phyloP scores from a whole-genome alignment of 1,140 invertebrate species.

The Sesamia nonagrioides region DNA sequence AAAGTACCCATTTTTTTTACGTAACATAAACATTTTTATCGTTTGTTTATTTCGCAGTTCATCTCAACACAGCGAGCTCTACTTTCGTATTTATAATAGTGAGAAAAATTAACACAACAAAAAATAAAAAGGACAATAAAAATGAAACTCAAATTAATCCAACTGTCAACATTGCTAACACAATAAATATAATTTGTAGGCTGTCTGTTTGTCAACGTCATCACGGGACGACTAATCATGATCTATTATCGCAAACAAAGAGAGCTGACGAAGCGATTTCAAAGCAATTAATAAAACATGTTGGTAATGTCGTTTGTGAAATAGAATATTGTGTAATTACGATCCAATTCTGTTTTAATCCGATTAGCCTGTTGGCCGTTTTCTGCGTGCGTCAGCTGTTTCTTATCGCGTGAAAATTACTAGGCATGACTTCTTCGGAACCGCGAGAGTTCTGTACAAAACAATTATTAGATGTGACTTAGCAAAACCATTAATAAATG shows the following conservation, averaged over 20 bases:
- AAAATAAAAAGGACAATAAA: not conserved
- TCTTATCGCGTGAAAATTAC: constrained; percentile 12
- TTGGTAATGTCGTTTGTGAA: constrained; percentile 33
- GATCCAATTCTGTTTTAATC: constrained; percentile 23
- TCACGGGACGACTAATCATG: constrained; percentile 42
- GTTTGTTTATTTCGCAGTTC: not conserved
- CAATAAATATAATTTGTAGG: constrained; percentile 48
- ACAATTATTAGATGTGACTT: not conserved
- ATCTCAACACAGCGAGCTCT: not conserved
- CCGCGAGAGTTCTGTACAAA: not conserved
- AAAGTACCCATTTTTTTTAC: not conserved
- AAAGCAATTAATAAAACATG: constrained; percentile 47
- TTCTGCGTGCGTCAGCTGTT: constrained; percentile 1
- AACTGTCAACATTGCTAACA: constrained; percentile 22
- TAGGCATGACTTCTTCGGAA: not conserved
- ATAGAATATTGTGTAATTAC: constrained; percentile 10
- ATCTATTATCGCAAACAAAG: constrained; percentile 43
- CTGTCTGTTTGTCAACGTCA: constrained; percentile 37
- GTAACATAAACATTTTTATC: not conserved
- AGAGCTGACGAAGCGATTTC: constrained; percentile 42
- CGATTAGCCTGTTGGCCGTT: not conserved
- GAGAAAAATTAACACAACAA: not conserved
- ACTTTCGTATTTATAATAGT: not conserved
- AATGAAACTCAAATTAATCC: constrained; percentile 28
- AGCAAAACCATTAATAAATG: not conserved